phyloP scores from a whole-genome alignment of 2,888 invertebrate genomes.

The Helicoverpa assulta region DNA sequence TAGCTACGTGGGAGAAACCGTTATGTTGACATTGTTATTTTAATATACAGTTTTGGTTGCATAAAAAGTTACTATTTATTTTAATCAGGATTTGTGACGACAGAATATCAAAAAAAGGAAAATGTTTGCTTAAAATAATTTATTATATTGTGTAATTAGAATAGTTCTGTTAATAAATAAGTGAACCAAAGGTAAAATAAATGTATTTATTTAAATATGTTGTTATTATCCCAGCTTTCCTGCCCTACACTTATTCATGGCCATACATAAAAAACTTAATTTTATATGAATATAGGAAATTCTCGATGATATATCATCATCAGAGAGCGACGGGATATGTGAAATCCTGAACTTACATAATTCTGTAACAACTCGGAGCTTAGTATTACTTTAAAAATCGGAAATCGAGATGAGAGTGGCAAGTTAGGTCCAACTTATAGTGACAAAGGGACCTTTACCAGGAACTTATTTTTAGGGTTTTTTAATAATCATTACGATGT shows the following conservation, averaged over 20 bases:
- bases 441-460: too few relatives aligned
- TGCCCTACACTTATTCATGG: background rate
- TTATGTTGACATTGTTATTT: conserved; percentile 32
- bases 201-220: conserved; percentile 56
- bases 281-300: background rate
- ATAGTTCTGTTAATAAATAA: conserved; percentile 55
- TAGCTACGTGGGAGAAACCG: conserved; percentile 20
- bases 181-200: conserved; percentile 76
- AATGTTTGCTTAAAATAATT: conserved; percentile 55
- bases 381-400: too few relatives aligned
- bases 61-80: conserved; percentile 24
- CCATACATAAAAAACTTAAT: too few relatives aligned
- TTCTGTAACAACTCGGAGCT: too few relatives aligned
- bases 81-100: conserved; percentile 31
- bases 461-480: too few relatives aligned
- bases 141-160: conserved; percentile 56
- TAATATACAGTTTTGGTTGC: conserved; percentile 22
- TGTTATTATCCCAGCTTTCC: conserved; percentile 1
- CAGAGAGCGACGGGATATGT: too few relatives aligned
- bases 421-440: too few relatives aligned
- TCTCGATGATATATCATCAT: too few relatives aligned
- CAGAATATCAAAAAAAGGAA: conserved; percentile 31
- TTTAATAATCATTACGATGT: too few relatives aligned
- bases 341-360: background rate
- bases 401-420: too few relatives aligned